Conservation (phyloP, 2,888 invertebrate species). For the Cremastobaeus sp. region DNA sequence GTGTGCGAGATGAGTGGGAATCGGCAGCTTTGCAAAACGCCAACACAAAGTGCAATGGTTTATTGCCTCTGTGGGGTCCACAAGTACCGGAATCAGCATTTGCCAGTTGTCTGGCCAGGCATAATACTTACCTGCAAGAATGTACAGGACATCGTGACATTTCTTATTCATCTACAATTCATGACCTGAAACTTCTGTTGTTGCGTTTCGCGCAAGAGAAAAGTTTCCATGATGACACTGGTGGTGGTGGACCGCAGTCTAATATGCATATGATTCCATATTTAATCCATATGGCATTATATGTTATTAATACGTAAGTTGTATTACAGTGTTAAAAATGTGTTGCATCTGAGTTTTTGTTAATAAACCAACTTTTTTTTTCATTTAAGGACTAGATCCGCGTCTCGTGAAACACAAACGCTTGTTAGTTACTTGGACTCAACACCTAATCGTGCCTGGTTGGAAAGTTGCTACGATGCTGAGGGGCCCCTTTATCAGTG, state of each 20-base stretch:
- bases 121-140: conserved; percentile 90
- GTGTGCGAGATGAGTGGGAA: conserved; percentile 95
- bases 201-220: conserved; percentile 94
- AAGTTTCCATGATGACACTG: conserved; percentile 98
- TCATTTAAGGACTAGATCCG: conserved; percentile 83
- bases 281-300: conserved; percentile 94
- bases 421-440: conserved; percentile 86
- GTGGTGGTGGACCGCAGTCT: conserved; percentile 97
- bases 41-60: conserved; percentile 97
- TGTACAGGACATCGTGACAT: conserved; percentile 88
- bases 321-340: no score
- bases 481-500: conserved; percentile 95
- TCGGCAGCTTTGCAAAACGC: conserved; percentile 98
- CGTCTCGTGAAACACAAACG: conserved; percentile 87
- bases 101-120: conserved; percentile 94
- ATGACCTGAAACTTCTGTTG: conserved; percentile 94
- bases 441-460: conserved; percentile 82
- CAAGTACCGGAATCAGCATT: conserved; percentile 95
- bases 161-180: conserved; percentile 89
- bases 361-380: not conserved
- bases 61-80: conserved; percentile 97
- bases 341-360: conserved; percentile 7
- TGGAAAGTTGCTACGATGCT: conserved; percentile 92
- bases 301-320: conserved; percentile 92
- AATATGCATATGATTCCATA: conserved; percentile 98